Percentiles rank a stretch among this genome's conserved stretches.
phyloP scores from a whole-genome alignment of 2,888 invertebrate species.

The Catonia carolina region DNA sequence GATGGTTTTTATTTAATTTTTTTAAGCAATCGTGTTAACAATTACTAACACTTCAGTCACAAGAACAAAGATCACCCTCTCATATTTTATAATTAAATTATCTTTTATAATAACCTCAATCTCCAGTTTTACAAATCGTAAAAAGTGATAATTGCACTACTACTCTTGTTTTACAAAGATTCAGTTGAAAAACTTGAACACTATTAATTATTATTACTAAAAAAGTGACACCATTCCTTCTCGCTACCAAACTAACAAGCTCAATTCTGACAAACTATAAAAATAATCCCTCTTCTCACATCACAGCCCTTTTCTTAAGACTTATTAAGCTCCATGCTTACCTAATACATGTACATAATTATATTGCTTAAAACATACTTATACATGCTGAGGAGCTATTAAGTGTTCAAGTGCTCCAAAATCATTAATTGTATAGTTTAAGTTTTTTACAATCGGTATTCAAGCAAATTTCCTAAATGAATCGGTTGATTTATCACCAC shows the following conservation, averaged over 20 bases:
- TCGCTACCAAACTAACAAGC: constrained; percentile 20
- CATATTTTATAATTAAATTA: not conserved
- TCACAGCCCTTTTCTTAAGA: constrained; percentile 20
- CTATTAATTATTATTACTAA: constrained; percentile 1
- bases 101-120: not conserved
- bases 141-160: not conserved
- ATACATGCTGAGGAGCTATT: too few species aligned
- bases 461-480: too few species aligned
- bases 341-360: too few species aligned
- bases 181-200: not conserved
- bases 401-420: too few species aligned
- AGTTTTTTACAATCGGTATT: not conserved
- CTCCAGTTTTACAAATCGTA: not conserved
- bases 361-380: too few species aligned
- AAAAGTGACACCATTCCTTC: not conserved
- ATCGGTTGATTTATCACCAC: too few species aligned
- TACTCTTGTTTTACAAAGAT: not conserved
- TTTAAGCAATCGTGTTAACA: too few species aligned
- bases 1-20: constrained; percentile 10
- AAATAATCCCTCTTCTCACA: constrained; percentile 17
- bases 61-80: constrained; percentile 20
- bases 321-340: too few species aligned
- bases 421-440: not conserved
- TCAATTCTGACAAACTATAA: constrained; percentile 20
- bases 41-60: too few species aligned